Conservation (phyloP, 2,113 vertebrate species). For the Amphiprion percula region DNA sequence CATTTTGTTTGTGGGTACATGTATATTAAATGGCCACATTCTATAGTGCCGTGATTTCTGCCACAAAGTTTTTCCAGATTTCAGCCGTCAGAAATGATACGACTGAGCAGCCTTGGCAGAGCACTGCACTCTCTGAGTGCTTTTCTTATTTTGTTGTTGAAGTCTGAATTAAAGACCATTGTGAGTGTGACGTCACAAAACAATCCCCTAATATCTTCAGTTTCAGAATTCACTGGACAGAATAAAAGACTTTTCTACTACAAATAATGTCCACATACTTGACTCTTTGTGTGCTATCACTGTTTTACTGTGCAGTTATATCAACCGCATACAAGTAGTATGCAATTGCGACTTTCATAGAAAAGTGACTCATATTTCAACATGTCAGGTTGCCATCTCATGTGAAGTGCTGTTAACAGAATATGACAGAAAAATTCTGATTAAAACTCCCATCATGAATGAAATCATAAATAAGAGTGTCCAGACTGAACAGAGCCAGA, state of each 20-base stretch:
- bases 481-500: conserved; percentile 48
- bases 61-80: no score
- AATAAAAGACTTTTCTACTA: neutral
- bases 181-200: neutral
- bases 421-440: neutral
- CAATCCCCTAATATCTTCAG: no score
- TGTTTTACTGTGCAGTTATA: neutral
- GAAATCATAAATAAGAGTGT: conserved; percentile 9
- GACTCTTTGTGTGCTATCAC: neutral
- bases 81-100: no score
- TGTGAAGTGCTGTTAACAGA: neutral
- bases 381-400: neutral
- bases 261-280: neutral
- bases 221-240: neutral
- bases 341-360: neutral
- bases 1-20: no score
- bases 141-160: conserved; percentile 5
- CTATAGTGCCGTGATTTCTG: no score
- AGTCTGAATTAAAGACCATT: conserved; percentile 6
- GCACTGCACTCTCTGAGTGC: no score
- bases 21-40: no score
- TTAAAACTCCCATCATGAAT: conserved; percentile 2
- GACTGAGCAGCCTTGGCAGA: no score
- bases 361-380: conserved; percentile 15
- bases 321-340: conserved; percentile 7